Percentiles rank a stretch among this genome's conserved stretches.
phyloP scores from a whole-genome alignment of 2,797 vertebrate genomes.

The Allobates femoralis region DNA sequence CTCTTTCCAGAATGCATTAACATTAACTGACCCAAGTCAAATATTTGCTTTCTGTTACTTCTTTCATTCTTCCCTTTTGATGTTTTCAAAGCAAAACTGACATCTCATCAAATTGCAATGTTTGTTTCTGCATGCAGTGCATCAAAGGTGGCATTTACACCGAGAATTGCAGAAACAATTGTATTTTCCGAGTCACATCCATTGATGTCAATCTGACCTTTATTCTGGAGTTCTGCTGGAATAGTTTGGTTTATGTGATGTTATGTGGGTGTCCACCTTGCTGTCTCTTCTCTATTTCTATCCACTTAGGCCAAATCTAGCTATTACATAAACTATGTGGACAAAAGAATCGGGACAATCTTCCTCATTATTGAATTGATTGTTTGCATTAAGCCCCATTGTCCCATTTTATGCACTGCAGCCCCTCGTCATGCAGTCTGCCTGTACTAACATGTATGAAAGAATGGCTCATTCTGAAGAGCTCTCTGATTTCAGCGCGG shows the following conservation, averaged over 20 bases:
- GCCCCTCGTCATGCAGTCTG: too few relatives aligned
- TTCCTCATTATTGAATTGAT: too few relatives aligned
- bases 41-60: constrained; percentile 79
- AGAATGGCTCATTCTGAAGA: too few relatives aligned
- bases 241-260: constrained; percentile 72
- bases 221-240: constrained; percentile 78
- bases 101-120: constrained; percentile 79
- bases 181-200: constrained; percentile 73
- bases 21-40: constrained; percentile 75
- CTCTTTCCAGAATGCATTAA: constrained; percentile 73
- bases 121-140: constrained; percentile 74
- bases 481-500: too few relatives aligned
- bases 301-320: background rate
- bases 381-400: too few relatives aligned
- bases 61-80: constrained; percentile 82
- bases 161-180: constrained; percentile 77
- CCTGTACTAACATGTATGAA: too few relatives aligned
- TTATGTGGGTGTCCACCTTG: background rate
- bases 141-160: constrained; percentile 80
- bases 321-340: background rate
- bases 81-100: constrained; percentile 80
- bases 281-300: background rate
- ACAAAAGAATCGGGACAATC: too few relatives aligned
- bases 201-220: constrained; percentile 79
- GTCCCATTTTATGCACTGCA: too few relatives aligned